Base-by-base conservation (phyloP, 2,888 invertebrate species). In the Acrocyrtus sp. region DNA sequence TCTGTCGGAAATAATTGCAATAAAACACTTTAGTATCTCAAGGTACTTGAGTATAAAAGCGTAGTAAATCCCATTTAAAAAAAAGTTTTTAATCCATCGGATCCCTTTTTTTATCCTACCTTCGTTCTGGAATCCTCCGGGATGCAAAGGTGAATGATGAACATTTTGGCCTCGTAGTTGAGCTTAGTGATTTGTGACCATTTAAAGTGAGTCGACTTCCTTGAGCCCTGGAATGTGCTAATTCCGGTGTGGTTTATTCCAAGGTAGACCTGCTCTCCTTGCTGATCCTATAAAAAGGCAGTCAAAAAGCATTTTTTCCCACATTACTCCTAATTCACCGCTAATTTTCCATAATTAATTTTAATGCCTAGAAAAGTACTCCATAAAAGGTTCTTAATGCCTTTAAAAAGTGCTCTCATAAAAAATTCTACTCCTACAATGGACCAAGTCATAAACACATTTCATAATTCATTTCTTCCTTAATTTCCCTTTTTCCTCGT, bases 121-220 rank as follows among this genome's bases (percentile, higher is more conserved):
- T 83, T 83, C 50, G 81, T 83, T 62, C 83, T 80, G 21, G 83
- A 80, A 81, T 83, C 96, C 89, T 97, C 96, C 66, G 92, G 93
- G 83, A 95, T 93, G 82, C 93, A 93, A 72, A 96, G 88, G 85
- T 97, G 96, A 63, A 96, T 93, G 80, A 97, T 96, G 83, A 98
- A 96, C 94, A 98, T 97, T 86, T 96, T 94, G 22, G 97, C 96
- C 84, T 97, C 96, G 83, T 95, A 98, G 85, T 98, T 97, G 81
- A 98, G 92, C 85, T 96, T 96, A 83, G 94, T 93, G 58, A 98
- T 93, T 84, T 97, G 96, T 74, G 90, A 90, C 98, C 98, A 98
- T 83, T 94, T 93, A 86, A 97, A 97, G 84, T 96, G 95, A 84
- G 97, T 93, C 3, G 94, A 94, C 84, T 96, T 93, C 82, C 93